Percentiles rank a stretch among this genome's conserved stretches.
phyloP scores from a whole-genome alignment of 2,888 invertebrate species.

The Athalia circularis region DNA sequence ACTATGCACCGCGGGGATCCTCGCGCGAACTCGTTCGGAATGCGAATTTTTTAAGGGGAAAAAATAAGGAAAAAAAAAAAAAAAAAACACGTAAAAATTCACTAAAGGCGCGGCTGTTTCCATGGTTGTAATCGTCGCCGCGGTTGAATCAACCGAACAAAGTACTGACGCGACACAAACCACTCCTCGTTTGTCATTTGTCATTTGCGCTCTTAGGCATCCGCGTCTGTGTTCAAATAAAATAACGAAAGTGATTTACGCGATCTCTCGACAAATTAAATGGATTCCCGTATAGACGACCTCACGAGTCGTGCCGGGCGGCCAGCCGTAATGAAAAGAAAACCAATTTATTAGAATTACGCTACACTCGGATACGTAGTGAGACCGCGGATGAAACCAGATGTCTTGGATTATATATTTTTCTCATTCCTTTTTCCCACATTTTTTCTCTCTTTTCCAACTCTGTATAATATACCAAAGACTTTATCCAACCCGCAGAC shows the following conservation, averaged over 20 bases:
- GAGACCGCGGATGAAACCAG: slow-evolving; percentile 60
- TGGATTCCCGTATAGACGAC: slow-evolving; percentile 15
- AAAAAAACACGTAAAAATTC: neutral
- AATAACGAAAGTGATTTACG: slow-evolving; percentile 65
- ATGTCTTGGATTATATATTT: slow-evolving; percentile 62
- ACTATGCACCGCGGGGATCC: too few relatives aligned
- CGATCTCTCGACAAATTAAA: slow-evolving; percentile 61
- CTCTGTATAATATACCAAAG: neutral
- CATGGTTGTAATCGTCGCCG: slow-evolving; percentile 4
- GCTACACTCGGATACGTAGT: slow-evolving; percentile 57
- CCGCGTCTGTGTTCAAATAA: slow-evolving; percentile 52
- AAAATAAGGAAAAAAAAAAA: too few relatives aligned
- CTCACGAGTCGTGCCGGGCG: slow-evolving; percentile 13
- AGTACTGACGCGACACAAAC: slow-evolving; percentile 23
- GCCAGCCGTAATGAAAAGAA: slow-evolving; percentile 26
- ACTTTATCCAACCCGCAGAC: neutral
- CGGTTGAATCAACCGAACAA: slow-evolving; percentile 19
- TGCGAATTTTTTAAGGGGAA: too few relatives aligned
- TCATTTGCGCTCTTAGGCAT: slow-evolving; percentile 18
- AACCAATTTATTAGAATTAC: slow-evolving; percentile 61
- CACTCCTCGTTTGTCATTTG: slow-evolving; percentile 39
- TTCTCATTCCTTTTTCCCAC: slow-evolving; percentile 3
- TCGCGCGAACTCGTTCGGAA: too few relatives aligned
- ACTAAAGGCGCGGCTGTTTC: neutral
- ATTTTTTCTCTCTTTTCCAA: slow-evolving; percentile 3